These are phyloP conservation scores for Tetanocera ferruginea DNA, from an alignment of 2,888 invertebrate genomes.

Conservation along the genomic window DNA sequence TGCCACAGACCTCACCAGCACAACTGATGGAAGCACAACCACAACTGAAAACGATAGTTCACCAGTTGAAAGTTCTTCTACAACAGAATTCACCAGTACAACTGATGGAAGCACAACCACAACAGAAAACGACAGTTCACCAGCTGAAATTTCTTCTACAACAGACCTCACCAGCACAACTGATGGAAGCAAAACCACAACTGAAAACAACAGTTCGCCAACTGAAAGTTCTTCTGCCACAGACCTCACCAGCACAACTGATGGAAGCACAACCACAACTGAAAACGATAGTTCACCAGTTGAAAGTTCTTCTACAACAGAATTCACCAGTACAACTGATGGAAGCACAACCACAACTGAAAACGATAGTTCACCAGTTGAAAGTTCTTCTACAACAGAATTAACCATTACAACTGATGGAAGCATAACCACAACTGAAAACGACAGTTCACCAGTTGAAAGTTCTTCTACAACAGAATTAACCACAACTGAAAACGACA, in stretches of 20 bases:
- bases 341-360: background rate
- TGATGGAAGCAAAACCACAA: background rate
- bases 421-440: background rate
- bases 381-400: background rate
- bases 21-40: background rate
- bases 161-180: background rate
- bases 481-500: background rate
- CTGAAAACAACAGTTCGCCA: background rate
- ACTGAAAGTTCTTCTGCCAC: background rate
- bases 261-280: background rate
- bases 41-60: background rate
- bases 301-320: background rate
- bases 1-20: background rate
- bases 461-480: background rate
- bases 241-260: background rate
- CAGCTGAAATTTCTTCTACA: background rate
- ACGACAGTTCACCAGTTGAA: background rate
- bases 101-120: background rate
- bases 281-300: background rate
- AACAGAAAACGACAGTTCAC: background rate
- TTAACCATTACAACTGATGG: background rate
- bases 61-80: background rate
- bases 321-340: background rate
- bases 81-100: background rate
- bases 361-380: background rate